Base-by-base conservation (phyloP, 2,797 vertebrate species). In the Rallus crepitans region DNA sequence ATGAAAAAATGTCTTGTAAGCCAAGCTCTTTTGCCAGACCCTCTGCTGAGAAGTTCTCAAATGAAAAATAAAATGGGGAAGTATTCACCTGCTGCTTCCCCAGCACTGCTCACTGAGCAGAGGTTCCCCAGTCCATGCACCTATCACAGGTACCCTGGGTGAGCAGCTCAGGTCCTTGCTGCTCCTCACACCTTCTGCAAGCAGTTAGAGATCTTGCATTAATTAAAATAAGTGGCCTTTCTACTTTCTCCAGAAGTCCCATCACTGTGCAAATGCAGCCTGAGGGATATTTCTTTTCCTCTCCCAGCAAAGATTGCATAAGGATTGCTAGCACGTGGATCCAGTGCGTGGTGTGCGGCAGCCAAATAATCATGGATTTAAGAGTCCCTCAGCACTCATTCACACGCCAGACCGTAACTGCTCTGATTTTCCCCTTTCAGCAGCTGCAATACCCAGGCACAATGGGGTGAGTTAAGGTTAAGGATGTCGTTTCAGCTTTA, bases 331-430 rank as follows among this genome's bases (percentile, higher is more conserved):
- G 94, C 93, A 96, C 90, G 94, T 97, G 96, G 96, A 94, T 90
- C 53, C 94, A 94, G 92, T 95, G 90, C 94, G 48, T 94, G 91
- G 95, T 97, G 95, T 96, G 96, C 88, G 60, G 94, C 95, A 96
- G 96, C 95, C 96, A 97, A 97, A 97, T 96, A 96, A 96, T 95
- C 96, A 77, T 94, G 95, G 96, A 97, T 96, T 97, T 96, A 97
- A 96, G 95, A 97, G 96, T 97, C 96, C 96, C 95, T 96, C 95
- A 96, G 93, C 96, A 85, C 96, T 95, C 95, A 96, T 97, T 97
- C 94, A 96, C 94, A 96, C 93, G 90, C 96, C 93, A 95, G 96
- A 96, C 96, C 91, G 61, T 97, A 97, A 97, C 95, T 84, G 94
- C 95, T 96, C 96, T 96, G 91, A 96, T 96, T 96, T 97, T 96